Conservation (phyloP, 1,140 invertebrate genomes). For the Akabosia matsudoensis region DNA sequence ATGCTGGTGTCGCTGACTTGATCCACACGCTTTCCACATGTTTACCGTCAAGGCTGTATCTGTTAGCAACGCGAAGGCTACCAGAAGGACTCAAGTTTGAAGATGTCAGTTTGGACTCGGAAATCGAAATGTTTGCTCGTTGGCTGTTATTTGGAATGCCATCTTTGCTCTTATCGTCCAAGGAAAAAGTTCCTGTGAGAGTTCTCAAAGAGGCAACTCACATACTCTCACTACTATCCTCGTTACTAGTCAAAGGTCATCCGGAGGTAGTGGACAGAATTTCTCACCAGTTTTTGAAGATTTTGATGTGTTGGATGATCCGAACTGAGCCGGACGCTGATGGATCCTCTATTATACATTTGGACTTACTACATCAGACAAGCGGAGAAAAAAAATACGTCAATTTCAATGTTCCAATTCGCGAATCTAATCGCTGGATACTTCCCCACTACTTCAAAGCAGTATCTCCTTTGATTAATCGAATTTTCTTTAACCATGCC, state of each 20-base stretch:
- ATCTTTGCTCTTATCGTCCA: background rate
- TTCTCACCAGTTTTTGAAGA: background rate
- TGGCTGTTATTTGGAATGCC: background rate
- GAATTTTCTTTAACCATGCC: background rate
- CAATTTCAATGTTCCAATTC: background rate
- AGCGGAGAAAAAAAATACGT: background rate
- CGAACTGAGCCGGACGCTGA: background rate
- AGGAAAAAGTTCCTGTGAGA: background rate
- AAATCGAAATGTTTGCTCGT: background rate
- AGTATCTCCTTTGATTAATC: background rate
- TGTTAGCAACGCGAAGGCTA: background rate
- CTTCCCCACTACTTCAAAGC: background rate
- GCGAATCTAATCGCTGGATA: background rate
- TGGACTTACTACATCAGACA: background rate
- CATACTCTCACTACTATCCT: background rate
- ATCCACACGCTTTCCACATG: background rate
- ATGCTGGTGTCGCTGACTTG: background rate
- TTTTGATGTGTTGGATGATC: background rate
- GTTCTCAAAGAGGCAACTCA: too few species aligned
- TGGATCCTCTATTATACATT: too few species aligned
- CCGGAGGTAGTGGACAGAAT: background rate
- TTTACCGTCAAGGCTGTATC: background rate
- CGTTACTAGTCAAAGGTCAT: background rate
- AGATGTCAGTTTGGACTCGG: background rate
- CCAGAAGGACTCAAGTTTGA: background rate